Evolutionary conservation across 2,113 vertebrate genomes (phyloP), one percentile per base, ranked within the genome.

Genomic region (Macquaria australasica): DNA sequence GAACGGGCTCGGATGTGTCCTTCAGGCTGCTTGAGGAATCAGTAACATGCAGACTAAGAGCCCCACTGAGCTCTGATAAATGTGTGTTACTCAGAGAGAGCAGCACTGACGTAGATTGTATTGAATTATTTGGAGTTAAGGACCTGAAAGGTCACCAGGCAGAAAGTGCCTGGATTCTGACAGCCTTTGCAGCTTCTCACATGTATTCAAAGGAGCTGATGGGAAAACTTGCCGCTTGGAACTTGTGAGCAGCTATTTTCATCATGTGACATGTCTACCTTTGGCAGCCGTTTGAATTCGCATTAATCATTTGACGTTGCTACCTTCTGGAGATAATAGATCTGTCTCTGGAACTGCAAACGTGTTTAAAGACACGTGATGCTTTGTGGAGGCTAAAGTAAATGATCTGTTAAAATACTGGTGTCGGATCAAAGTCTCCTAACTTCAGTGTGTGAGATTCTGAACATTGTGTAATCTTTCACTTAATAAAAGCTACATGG

Each of bases 1-100:
- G 79, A 73, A 55, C 14, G 0, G 71, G 62, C 71, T 66, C 1
- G 14, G n/a, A 81, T 84, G 59, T 91, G 87, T 88, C 91, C 85
- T 83, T 76, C 56, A 31, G 77, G 71, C 39, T 72, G 34, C 72
- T 83, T 73, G 34, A 64, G 34, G 77, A 89, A 87, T 91, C 81
- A 79, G 82, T 71, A 62, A 69, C 80, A 64, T 62, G 25, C 78
- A 8, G 5, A 37, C 55, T 43, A 34, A 80, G 75, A 80, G 70
- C n/a, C 76, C 82, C 68, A 39, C 72, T 72, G 83, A 80, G 68
- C 48, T 73, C 66, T 70, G 50, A 71, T 82, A 59, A 73, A 87
- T 79, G 53, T 82, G 76, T 70, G 59, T 39, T 78, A 59, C 51
- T 79, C 66, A 60, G 6, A 48, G 56, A 53, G 64, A 68, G 79